Percentiles rank a stretch among this genome's conserved stretches.
Evolutionary conservation across 1,140 invertebrate species (phyloP).

Genomic region (Meloidogyne chitwoodi): DNA sequence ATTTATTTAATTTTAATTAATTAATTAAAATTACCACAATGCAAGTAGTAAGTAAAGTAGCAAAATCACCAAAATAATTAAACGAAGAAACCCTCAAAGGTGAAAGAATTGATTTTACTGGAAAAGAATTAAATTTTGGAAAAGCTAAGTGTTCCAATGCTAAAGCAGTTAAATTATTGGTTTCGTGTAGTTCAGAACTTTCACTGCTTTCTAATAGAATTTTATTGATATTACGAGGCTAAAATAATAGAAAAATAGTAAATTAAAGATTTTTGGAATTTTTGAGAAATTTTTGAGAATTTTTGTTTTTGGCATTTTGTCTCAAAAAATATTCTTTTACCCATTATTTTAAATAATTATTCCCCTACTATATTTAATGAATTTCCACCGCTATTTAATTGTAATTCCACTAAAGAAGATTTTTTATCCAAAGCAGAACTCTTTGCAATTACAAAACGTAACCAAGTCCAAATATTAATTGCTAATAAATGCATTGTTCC

Average conservation of each 20-base stretch:
- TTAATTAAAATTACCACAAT: slow-evolving; percentile 42
- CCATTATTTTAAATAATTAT: no score
- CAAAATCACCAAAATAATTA: slow-evolving; percentile 58
- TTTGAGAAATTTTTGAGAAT: no score
- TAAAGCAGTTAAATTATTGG: no score
- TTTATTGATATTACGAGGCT: no score
- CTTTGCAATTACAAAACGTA: slow-evolving; percentile 56
- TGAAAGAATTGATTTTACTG: not conserved
- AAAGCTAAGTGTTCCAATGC: no score
- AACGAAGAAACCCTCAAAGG: slow-evolving; percentile 41
- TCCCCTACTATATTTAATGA: not conserved
- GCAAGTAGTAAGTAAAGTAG: slow-evolving; percentile 56
- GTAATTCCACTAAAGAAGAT: not conserved
- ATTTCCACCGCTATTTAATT: not conserved
- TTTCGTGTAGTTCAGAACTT: not conserved
- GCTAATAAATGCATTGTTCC: slow-evolving; percentile 59
- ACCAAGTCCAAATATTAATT: slow-evolving; percentile 58
- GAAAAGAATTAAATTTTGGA: no score
- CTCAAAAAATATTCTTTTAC: no score
- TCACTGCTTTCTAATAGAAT: not conserved
- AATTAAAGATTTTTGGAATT: no score
- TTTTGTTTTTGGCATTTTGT: no score
- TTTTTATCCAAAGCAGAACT: slow-evolving; percentile 33
- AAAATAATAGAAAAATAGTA: no score
- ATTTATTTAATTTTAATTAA: no score